Conservation (phyloP, 2,797 vertebrate genomes). For the Scyliorhinus canicula region DNA sequence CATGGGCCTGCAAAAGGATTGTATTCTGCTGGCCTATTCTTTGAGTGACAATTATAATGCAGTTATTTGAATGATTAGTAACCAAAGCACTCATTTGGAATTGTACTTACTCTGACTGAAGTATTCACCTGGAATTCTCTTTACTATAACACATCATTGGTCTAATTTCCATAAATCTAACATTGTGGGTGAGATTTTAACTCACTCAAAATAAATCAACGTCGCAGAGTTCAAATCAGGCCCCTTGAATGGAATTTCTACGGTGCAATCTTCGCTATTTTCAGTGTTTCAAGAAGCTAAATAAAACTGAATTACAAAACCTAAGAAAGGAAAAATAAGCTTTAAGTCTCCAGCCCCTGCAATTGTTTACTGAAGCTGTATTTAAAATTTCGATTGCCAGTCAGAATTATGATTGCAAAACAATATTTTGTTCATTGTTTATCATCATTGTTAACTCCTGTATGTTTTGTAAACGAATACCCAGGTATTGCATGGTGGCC, state of each 20-base stretch:
- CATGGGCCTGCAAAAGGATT: not conserved
- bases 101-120: not conserved
- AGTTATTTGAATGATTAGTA: not conserved
- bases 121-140: not conserved
- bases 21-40: not conserved
- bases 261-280: not conserved
- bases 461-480: not conserved
- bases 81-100: not conserved
- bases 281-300: not conserved
- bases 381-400: not conserved
- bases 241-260: not conserved
- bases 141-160: not conserved
- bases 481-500: not conserved
- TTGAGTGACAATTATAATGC: not conserved
- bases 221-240: not conserved
- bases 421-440: not conserved
- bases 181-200: not conserved
- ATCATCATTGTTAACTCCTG: not conserved
- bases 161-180: not conserved
- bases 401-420: not conserved
- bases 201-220: not conserved
- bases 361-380: not conserved
- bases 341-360: not conserved
- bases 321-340: no score
- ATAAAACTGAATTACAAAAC: not conserved